Percentiles rank a stretch among this genome's conserved stretches.
phyloP scores from a whole-genome alignment of 2,113 vertebrate species.

The Murina feae region DNA sequence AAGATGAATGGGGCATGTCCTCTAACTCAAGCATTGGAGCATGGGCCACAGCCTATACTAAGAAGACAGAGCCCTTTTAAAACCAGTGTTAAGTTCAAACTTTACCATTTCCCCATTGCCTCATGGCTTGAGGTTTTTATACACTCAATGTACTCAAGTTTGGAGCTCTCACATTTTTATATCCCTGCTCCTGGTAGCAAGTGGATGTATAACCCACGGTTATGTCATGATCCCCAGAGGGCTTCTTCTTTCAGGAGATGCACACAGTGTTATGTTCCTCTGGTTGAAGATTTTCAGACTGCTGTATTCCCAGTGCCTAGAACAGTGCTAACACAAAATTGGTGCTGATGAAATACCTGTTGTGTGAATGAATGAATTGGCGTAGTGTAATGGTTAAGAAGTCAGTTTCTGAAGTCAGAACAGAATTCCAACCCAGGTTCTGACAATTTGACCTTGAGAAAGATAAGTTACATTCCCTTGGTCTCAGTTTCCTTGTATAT shows the following conservation, averaged over 20 bases:
- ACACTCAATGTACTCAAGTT: not conserved
- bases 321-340: not conserved
- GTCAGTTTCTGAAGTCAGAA: conserved; percentile 25
- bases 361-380: not conserved
- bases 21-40: not conserved
- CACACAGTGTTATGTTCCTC: not conserved
- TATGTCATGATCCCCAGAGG: not conserved
- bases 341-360: not conserved
- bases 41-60: not conserved
- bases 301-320: not conserved
- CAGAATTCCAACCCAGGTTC: not conserved
- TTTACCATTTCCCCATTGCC: not conserved
- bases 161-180: not conserved
- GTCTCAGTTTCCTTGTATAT: conserved; percentile 15
- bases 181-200: not conserved
- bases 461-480: not conserved
- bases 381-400: not conserved
- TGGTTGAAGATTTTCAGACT: not conserved
- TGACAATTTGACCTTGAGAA: not conserved
- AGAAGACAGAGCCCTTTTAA: not conserved
- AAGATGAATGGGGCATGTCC: conserved; percentile 24
- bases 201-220: not conserved
- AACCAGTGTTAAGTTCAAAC: not conserved
- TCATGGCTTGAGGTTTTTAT: not conserved
- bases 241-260: not conserved